A percentile compares a stretch with the other conserved stretches of the same genome.
Evolutionary conservation across 2,888 invertebrate genomes (phyloP).

Genomic region (Nephrocerus scutellatus): DNA sequence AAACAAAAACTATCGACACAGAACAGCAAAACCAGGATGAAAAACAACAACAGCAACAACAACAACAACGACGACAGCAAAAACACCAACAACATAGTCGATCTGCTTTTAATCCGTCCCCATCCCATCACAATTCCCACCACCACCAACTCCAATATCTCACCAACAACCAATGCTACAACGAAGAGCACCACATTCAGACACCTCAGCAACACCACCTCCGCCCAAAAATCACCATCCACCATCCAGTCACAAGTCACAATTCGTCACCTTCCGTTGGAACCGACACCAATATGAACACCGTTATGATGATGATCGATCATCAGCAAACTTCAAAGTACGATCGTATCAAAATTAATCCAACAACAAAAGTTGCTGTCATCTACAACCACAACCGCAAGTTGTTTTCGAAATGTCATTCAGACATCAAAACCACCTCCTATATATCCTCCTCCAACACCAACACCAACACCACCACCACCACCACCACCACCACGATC

Average conservation of each 20-base stretch:
- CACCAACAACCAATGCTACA: not conserved
- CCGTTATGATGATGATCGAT: too few relatives aligned
- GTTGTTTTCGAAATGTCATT: not conserved
- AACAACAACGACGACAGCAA: slow-evolving; percentile 7
- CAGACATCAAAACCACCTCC: not conserved
- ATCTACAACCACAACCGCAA: too few relatives aligned
- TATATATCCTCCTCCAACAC: slow-evolving; percentile 5
- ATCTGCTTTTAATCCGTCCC: not conserved
- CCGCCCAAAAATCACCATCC: too few relatives aligned
- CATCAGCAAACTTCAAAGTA: too few relatives aligned
- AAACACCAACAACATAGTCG: not conserved
- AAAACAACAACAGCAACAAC: slow-evolving; percentile 18
- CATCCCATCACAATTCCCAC: slow-evolving; percentile 1
- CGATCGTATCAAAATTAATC: too few relatives aligned
- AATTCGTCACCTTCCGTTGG: not conserved
- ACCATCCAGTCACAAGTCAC: slow-evolving; percentile 4
- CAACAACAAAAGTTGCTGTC: too few relatives aligned
- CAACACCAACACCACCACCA: slow-evolving; percentile 13
- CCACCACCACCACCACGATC: slow-evolving; percentile 21
- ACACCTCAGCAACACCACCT: not conserved
- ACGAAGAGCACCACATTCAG: not conserved
- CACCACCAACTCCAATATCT: slow-evolving; percentile 1
- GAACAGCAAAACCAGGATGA: slow-evolving; percentile 17
- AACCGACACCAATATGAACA: slow-evolving; percentile 2
- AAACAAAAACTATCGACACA: slow-evolving; percentile 16